Conservation (phyloP, 1,140 invertebrate species). For the Holcopasites calliopsidis region DNA sequence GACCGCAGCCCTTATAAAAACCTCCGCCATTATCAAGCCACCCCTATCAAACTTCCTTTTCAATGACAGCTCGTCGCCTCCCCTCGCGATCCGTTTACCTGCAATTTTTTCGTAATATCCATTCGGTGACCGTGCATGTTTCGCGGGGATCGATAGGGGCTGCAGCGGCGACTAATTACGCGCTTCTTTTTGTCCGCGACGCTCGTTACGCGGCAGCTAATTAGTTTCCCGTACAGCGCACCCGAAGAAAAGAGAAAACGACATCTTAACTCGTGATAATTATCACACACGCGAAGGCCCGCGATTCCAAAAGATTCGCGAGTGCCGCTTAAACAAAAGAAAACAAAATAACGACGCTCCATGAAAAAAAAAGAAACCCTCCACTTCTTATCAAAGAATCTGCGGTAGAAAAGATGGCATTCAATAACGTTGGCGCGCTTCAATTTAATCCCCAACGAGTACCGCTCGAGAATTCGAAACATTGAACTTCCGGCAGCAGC, state of each 20-base stretch:
- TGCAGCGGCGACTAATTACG: constrained; percentile 38
- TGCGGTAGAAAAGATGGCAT: background rate
- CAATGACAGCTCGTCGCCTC: background rate
- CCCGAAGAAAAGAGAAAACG: constrained; percentile 32
- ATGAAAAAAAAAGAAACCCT: too few relatives aligned
- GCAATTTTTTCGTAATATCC: background rate
- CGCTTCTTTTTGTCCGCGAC: constrained; percentile 41
- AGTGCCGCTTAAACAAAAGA: too few relatives aligned
- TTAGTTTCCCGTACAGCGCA: constrained; percentile 49
- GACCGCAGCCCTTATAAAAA: too few relatives aligned
- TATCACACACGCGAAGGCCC: background rate
- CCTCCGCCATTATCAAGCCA: too few relatives aligned
- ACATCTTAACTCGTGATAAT: constrained; percentile 52
- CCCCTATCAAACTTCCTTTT: background rate
- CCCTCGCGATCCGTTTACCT: background rate
- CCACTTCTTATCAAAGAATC: too few relatives aligned
- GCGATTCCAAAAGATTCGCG: constrained; percentile 14
- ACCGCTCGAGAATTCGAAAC: background rate
- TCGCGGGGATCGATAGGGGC: constrained; percentile 35
- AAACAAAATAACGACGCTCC: too few relatives aligned
- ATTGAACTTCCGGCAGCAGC: too few relatives aligned
- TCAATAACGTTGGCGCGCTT: background rate
- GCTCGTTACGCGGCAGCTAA: constrained; percentile 55
- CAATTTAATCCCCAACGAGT: background rate
- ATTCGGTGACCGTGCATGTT: constrained; percentile 8